Evolutionary conservation across 2,888 invertebrate genomes (phyloP).

Genomic region (Prosapia bicincta): DNA sequence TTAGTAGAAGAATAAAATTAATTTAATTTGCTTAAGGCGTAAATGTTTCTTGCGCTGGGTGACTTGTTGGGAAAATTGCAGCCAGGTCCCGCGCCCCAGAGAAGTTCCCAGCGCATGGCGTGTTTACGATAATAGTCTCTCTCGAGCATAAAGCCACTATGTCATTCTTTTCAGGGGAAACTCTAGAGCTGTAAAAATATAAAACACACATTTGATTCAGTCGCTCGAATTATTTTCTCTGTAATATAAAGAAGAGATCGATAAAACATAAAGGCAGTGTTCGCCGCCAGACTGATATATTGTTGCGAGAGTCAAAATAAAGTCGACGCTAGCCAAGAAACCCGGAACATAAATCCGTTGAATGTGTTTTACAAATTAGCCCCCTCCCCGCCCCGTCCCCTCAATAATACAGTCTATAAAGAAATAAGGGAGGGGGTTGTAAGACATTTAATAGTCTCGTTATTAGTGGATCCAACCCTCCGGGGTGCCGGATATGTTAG

Average conservation of each 20-base stretch:
- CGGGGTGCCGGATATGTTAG: neutral
- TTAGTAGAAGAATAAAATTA: no score
- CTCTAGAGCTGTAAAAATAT: neutral
- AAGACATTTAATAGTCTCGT: neutral
- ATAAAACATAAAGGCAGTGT: neutral
- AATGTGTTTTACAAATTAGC: conserved; percentile 2
- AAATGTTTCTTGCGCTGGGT: no score
- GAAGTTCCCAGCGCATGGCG: neutral
- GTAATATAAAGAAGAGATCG: neutral
- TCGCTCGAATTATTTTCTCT: neutral
- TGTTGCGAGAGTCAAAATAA: neutral
- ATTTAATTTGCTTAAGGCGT: no score
- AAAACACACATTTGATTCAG: neutral
- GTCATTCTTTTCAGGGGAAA: neutral
- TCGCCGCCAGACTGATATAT: neutral
- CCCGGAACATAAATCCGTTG: neutral
- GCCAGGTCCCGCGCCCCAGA: no score
- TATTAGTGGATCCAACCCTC: neutral
- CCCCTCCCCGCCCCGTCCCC: neutral
- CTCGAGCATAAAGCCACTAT: neutral
- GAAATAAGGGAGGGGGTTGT: neutral
- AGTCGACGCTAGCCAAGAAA: neutral
- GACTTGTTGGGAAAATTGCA: no score
- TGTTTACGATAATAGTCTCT: neutral
- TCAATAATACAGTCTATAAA: neutral